Evolutionary conservation across 2,888 invertebrate species (phyloP).

Genomic region (Rotaria macrura): DNA sequence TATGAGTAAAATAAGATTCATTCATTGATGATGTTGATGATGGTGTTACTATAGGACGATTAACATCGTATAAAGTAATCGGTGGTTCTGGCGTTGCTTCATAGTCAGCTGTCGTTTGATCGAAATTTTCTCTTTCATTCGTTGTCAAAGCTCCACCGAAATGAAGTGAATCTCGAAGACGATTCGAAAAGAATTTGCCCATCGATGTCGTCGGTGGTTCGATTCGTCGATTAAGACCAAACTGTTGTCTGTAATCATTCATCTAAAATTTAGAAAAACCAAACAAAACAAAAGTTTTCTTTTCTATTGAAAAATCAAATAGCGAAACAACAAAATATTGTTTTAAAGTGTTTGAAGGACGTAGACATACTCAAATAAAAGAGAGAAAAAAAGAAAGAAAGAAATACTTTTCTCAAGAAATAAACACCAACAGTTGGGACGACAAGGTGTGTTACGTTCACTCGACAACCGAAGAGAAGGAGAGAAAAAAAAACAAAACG

Average conservation of each 20-base stretch:
- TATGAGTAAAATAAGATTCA: neutral
- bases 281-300: neutral
- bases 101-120: neutral
- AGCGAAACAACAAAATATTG: neutral
- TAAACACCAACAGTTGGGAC: neutral
- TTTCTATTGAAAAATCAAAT: neutral
- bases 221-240: neutral
- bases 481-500: neutral
- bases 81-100: constrained; percentile 18
- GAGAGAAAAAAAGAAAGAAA: neutral
- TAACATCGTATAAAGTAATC: neutral
- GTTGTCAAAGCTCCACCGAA: neutral
- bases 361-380: neutral
- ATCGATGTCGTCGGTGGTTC: neutral
- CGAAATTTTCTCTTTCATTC: neutral
- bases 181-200: neutral
- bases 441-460: neutral
- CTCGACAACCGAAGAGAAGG: neutral
- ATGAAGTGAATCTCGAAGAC: neutral
- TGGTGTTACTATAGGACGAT: neutral
- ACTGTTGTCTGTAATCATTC: neutral
- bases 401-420: neutral
- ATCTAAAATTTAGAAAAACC: neutral
- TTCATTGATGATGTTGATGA: neutral
- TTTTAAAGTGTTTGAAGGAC: neutral